Base-by-base conservation (phyloP, 2,888 invertebrate species). In the Metacarcinus magister region DNA sequence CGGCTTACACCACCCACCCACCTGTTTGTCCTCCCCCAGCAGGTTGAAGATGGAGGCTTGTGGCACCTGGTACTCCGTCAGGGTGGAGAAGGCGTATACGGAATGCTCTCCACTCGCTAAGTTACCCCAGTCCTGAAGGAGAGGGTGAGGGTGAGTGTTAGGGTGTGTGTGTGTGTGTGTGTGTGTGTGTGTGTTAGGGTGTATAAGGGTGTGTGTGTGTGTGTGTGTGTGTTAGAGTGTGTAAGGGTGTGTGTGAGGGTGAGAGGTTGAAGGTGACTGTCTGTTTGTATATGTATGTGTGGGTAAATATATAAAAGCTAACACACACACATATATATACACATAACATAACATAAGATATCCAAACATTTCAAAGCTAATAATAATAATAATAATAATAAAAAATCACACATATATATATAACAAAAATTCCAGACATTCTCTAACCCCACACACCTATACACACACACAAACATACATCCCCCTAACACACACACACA, bases 61-160 rank as follows among this genome's bases (percentile, higher is more conserved):
- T 3, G 96, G 96, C 48, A 94, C 87, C 43, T 96, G 96, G 87
- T 95, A 96, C 39, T 93, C 67, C 23, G 96, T 96, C 7, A 96
- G 92, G 5, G 39, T 60, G 43, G 96, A 67, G 44, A 96, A 93
- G 48, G 91, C 94, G n/a, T 96, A 96, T 23, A 96, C 95, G 5
- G 96, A 92, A 0, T 44, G 28, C 13, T 96, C 96, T 28, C 92
- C 94, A 0, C 60, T 46, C 0, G 92, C 96, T 16, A 96, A 32
- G n/a, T 60, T 92, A 13, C 54, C 28, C 96, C 96, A 96, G 46
- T 95, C 92, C 96, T 96, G 94, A 10, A 23, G 28, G 8, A 60
- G n/a, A 46, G 39, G 75, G 44, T n/a, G 19, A 28, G 19, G 19
- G 16, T 90, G 13, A 16, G 82, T 7, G 8, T 82, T 5, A 23